Evolutionary conservation across 2,888 invertebrate genomes (phyloP).

Genomic region (Morpho achilles): DNA sequence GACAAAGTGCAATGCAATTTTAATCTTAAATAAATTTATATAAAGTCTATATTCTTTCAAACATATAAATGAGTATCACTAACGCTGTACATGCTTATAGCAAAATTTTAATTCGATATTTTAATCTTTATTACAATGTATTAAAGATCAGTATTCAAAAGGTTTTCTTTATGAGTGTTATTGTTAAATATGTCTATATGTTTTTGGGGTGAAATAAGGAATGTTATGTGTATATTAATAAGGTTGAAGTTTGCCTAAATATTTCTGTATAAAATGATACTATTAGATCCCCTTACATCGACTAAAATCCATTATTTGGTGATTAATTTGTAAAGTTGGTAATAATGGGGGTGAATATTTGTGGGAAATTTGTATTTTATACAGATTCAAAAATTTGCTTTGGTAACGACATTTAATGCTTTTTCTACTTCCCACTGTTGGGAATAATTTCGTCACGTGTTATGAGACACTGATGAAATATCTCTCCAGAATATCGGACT

Average conservation of each 20-base stretch:
- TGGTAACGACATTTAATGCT: too few species aligned
- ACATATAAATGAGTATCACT: not conserved
- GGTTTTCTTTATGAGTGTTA: not conserved
- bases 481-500: too few species aligned
- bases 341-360: constrained; percentile 19
- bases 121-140: not conserved
- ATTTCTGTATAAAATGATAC: constrained; percentile 11
- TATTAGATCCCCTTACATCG: constrained; percentile 18
- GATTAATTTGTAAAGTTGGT: constrained; percentile 45
- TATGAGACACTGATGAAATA: too few species aligned
- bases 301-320: constrained; percentile 33
- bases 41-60: too few species aligned
- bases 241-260: constrained; percentile 5
- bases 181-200: not conserved
- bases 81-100: not conserved
- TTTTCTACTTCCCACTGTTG: too few species aligned
- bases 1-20: too few species aligned
- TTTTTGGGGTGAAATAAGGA: not conserved
- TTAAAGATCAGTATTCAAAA: constrained; percentile 1
- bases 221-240: not conserved
- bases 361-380: not conserved
- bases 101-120: not conserved
- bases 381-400: not conserved
- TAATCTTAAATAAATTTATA: too few species aligned
- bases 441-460: too few species aligned